Evolutionary conservation across 2,888 invertebrate species (phyloP).

Genomic region (Xanthorhoe spadicearia): DNA sequence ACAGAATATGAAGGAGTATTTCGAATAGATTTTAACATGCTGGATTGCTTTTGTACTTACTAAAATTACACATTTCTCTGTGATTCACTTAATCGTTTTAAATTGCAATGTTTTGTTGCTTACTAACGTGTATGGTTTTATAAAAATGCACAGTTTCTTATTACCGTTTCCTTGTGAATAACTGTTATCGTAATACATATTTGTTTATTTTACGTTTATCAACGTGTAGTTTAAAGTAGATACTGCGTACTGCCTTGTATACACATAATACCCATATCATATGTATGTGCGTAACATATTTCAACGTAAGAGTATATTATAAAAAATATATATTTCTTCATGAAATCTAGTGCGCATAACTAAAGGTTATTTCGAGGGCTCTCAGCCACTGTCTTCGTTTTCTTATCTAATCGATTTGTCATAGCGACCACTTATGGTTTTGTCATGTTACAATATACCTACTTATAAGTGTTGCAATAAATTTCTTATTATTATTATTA

Average conservation of each 20-base stretch:
- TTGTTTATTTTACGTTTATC: constrained; percentile 52
- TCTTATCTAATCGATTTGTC: constrained; percentile 45
- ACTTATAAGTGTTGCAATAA: too few relatives aligned
- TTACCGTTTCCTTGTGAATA: background rate
- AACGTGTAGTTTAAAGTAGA: background rate
- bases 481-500: too few relatives aligned
- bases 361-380: constrained; percentile 28
- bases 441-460: constrained; percentile 11
- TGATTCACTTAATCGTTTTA: too few relatives aligned
- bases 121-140: background rate
- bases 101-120: background rate
- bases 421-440: constrained; percentile 33
- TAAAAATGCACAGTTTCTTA: background rate
- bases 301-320: background rate
- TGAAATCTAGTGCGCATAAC: constrained; percentile 16
- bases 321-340: constrained; percentile 17
- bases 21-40: background rate
- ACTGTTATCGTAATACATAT: background rate
- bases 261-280: too few relatives aligned
- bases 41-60: too few relatives aligned
- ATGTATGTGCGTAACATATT: background rate
- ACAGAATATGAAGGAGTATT: constrained; percentile 34
- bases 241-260: background rate
- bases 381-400: constrained; percentile 33
- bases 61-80: too few relatives aligned